Percentiles rank a stretch among this genome's conserved stretches.
These are phyloP conservation scores for Muntiacus muntjak DNA, from an alignment of 2,113 vertebrate species.

Conservation along the genomic window DNA sequence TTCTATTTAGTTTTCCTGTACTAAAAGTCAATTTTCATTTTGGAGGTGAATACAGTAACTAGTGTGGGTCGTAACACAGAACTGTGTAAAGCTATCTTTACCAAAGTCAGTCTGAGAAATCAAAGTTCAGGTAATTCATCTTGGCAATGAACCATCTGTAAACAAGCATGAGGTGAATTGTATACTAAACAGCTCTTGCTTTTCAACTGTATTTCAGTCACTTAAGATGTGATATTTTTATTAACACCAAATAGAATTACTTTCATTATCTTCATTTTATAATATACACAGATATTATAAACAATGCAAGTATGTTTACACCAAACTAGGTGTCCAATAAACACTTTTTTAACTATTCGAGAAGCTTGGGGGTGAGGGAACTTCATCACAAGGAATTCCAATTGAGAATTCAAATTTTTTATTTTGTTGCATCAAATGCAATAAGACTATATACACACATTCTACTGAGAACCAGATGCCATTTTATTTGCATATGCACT, in stretches of 20 bases:
- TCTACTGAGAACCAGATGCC: neutral
- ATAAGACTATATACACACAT: neutral
- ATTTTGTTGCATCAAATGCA: neutral
- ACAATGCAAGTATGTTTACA: neutral
- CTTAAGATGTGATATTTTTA: neutral
- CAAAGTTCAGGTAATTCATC: neutral
- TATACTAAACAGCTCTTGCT: neutral
- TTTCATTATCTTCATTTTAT: neutral
- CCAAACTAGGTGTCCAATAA: neutral
- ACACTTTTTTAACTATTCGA: neutral
- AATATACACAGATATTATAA: neutral
- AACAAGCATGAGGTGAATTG: neutral
- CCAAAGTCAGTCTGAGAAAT: neutral
- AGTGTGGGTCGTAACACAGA: neutral
- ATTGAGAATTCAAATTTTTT: neutral
- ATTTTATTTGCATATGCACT: neutral
- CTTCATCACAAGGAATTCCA: conserved; percentile 9
- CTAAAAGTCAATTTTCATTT: neutral
- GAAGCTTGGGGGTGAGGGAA: neutral
- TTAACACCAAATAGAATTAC: conserved; percentile 11
- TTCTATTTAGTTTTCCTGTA: neutral
- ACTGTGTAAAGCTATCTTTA: neutral
- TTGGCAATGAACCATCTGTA: neutral
- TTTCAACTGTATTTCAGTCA: neutral
- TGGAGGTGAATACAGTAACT: neutral